Evolutionary conservation across 2,113 vertebrate genomes (phyloP).

Genomic region (Chitala chitala): DNA sequence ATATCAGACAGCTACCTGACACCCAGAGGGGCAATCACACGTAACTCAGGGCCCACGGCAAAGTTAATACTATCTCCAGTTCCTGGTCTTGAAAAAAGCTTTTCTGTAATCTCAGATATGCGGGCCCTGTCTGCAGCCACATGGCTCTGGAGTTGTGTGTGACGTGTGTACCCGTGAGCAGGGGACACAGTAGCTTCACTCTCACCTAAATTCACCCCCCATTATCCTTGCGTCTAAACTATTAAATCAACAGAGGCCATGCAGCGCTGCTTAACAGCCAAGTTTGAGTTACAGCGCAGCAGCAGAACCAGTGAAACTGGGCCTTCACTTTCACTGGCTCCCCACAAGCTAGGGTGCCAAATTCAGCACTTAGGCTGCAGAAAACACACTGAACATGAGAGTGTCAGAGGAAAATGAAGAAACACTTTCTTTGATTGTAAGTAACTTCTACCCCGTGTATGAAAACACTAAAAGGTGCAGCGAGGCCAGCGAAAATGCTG

Average conservation of each 20-base stretch:
- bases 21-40: background rate
- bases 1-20: background rate
- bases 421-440: background rate
- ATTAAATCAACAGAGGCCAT: background rate
- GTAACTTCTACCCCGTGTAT: background rate
- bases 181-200: background rate
- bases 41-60: background rate
- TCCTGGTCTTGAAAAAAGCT: too few species aligned
- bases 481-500: background rate
- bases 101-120: too few species aligned
- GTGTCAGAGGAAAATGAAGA: background rate
- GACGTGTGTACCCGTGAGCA: background rate
- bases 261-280: background rate
- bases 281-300: background rate
- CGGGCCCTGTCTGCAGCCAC: too few species aligned
- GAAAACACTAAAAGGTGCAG: background rate
- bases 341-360: background rate
- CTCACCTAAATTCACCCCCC: background rate
- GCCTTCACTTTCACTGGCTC: background rate
- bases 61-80: background rate
- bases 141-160: too few species aligned
- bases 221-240: background rate
- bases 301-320: background rate
- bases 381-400: background rate
- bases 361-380: conserved; percentile 4